Evolutionary conservation across 2,113 vertebrate genomes (phyloP).

Genomic region (Passerina amoena): DNA sequence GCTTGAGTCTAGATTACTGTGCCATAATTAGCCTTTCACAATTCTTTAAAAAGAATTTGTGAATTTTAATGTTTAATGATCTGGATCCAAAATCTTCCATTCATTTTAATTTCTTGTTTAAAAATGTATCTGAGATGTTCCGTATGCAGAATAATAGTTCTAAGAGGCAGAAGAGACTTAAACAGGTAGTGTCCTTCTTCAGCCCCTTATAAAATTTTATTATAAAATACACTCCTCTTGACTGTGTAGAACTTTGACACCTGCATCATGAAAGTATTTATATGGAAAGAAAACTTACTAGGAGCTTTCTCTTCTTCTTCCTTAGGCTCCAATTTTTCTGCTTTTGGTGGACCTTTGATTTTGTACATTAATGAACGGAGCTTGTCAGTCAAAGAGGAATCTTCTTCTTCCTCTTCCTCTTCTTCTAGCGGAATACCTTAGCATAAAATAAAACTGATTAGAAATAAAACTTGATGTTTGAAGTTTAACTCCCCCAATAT

Average conservation of each 20-base stretch:
- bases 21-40: neutral
- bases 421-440: conserved; percentile 94
- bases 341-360: conserved; percentile 88
- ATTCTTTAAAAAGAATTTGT: neutral
- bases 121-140: neutral
- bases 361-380: conserved; percentile 87
- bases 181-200: neutral
- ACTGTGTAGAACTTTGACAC: neutral
- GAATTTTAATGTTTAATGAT: neutral
- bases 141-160: neutral
- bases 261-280: neutral
- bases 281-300: conserved; percentile 78
- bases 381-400: conserved; percentile 86
- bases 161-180: neutral
- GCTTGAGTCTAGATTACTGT: neutral
- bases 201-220: neutral
- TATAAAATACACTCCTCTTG: neutral
- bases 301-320: conserved; percentile 85
- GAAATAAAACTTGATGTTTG: neutral
- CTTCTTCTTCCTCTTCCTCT: conserved; percentile 84
- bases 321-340: conserved; percentile 77
- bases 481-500: no score
- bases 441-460: conserved; percentile 24
- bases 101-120: neutral
- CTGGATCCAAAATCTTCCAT: neutral